Evolutionary conservation across 2,888 invertebrate genomes (phyloP).

Genomic region (Saturnia pavonia): DNA sequence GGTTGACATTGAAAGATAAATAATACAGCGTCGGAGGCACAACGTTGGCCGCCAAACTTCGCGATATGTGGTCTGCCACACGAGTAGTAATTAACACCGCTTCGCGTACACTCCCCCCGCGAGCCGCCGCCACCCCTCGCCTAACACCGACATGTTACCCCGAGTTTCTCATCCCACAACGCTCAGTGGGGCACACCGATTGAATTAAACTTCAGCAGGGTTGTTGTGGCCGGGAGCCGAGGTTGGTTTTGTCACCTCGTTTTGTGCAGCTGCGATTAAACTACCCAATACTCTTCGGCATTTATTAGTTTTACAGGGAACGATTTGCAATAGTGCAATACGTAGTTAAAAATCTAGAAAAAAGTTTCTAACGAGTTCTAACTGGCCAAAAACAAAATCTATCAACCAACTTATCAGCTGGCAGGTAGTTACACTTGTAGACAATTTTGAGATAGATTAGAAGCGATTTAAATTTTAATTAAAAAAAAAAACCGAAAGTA

Average conservation of each 20-base stretch:
- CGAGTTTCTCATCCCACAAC: slow-evolving; percentile 38
- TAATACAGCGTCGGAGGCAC: slow-evolving; percentile 52
- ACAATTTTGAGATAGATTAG: too few species aligned
- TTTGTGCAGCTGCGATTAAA: slow-evolving; percentile 77
- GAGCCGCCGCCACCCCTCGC: slow-evolving; percentile 22
- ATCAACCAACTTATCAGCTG: not conserved
- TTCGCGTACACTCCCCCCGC: slow-evolving; percentile 44
- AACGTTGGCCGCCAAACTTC: slow-evolving; percentile 75
- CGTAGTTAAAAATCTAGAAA: slow-evolving; percentile 21
- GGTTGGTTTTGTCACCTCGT: slow-evolving; percentile 75
- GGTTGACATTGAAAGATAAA: slow-evolving; percentile 71
- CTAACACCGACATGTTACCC: slow-evolving; percentile 29
- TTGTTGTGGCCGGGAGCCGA: slow-evolving; percentile 76
- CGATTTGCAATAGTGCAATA: slow-evolving; percentile 34
- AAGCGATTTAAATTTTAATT: too few species aligned
- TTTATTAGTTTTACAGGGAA: slow-evolving; percentile 67
- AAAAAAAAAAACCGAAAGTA: too few species aligned
- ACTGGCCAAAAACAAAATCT: not conserved
- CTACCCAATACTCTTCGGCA: slow-evolving; percentile 69
- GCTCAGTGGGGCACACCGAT: slow-evolving; percentile 71
- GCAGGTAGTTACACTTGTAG: not conserved
- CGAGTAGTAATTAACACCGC: slow-evolving; percentile 80
- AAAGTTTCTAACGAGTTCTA: slow-evolving; percentile 3
- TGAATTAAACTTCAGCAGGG: slow-evolving; percentile 80
- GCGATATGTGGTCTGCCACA: slow-evolving; percentile 77